Base-by-base conservation (phyloP, 2,888 invertebrate species). In the Gymnosoma rotundatum region DNA sequence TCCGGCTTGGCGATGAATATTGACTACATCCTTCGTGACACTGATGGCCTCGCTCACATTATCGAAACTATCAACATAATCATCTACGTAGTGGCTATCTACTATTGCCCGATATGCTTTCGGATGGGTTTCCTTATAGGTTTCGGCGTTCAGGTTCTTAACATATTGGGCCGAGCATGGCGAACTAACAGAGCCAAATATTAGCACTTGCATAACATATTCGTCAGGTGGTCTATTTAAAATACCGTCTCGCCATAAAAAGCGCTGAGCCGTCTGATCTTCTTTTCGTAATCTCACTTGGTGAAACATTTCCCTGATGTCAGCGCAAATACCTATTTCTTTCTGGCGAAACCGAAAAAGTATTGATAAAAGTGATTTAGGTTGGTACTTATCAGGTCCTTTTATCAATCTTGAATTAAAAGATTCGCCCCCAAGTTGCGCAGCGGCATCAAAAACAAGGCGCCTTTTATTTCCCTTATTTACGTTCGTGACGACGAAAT, bases 11-110 rank as follows among this genome's bases (percentile, higher is more conserved):
- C 42, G n/a, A 60, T 86, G 84, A 60, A 87, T 86, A 0, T 54
- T 32, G 4, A 76, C 36, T 14, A 86, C 84, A 10, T 83, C 78
- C 1, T 52, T 75, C 2, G 81, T 73, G 3, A 86, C 70, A 14
- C 32, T 56, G 16, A 83, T 70, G 10, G 86, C 86, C 20, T 85
- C 79, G 12, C 60, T 78, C 10, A 73, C 70, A 7, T 25, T 72
- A 60, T 83, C 61, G 52, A 86, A 84, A 25, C 25, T 25, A 25
- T 25, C 25, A 25, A 25, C 25, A 25, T 25, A 25, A 25, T 25
- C 25, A 25, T 83, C 83, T 2, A 84, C 75, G 21, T 86, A 85
- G 56, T 86, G 86, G 16, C 54, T 75, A 20, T 86, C 78, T 32
- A 79, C 45, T 10, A 86, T 86, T n/a, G 82, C 84, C 42, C 58